Percentiles rank a stretch among this genome's conserved stretches.
Evolutionary conservation across 2,888 invertebrate species (phyloP).

Genomic region (Eupeodes luniger): DNA sequence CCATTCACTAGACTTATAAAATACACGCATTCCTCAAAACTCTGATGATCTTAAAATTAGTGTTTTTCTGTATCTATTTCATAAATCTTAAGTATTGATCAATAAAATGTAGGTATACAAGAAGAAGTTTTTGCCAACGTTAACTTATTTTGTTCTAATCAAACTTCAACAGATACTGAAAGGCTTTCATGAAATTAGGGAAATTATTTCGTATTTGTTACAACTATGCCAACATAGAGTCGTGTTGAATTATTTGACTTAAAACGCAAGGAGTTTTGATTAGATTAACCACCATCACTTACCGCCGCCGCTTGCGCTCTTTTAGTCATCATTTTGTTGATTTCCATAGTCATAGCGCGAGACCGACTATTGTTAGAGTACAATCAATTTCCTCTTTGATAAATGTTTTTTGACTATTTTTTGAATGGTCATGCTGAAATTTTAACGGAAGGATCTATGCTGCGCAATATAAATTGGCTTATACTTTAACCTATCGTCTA

Average conservation of each 20-base stretch:
- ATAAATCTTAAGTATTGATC: too few relatives aligned
- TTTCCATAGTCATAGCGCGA: slow-evolving; percentile 10
- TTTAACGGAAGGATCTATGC: slow-evolving; percentile 67
- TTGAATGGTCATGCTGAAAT: slow-evolving; percentile 52
- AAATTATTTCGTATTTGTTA: too few relatives aligned
- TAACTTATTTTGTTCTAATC: too few relatives aligned
- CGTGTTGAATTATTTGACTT: neutral
- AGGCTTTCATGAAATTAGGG: too few relatives aligned
- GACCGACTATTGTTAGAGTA: slow-evolving; percentile 36
- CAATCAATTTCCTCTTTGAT: slow-evolving; percentile 72
- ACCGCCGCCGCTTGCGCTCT: neutral
- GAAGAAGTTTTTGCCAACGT: too few relatives aligned
- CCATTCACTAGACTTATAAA: too few relatives aligned
- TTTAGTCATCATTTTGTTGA: neutral
- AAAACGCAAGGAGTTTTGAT: neutral
- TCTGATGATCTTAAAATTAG: too few relatives aligned
- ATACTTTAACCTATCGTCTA: neutral
- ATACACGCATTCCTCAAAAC: too few relatives aligned
- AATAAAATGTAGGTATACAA: too few relatives aligned
- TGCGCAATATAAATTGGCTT: slow-evolving; percentile 27
- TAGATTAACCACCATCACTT: neutral
- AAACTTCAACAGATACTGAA: too few relatives aligned
- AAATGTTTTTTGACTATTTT: slow-evolving; percentile 64
- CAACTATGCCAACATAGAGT: too few relatives aligned
- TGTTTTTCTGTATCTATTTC: too few relatives aligned